Percentiles rank a stretch among this genome's conserved stretches.
Conservation (phyloP, 2,797 vertebrate species). For the Holocentrus rufus region DNA sequence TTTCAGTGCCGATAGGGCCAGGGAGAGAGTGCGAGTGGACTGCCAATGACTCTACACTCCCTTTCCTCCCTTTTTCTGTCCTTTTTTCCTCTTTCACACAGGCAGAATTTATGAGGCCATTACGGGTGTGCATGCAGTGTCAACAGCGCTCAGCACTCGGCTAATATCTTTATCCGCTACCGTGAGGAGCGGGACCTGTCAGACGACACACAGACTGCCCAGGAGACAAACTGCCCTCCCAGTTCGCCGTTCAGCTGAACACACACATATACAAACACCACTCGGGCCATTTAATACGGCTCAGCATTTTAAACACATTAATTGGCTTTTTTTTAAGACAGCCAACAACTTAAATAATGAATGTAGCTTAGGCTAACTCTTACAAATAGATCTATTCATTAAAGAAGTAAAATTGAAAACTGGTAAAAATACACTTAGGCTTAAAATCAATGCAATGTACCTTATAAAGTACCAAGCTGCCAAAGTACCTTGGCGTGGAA, state of each 20-base stretch:
- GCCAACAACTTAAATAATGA: slow-evolving; percentile 31
- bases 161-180: slow-evolving; percentile 76
- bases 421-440: slow-evolving; percentile 19
- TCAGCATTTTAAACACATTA: slow-evolving; percentile 52
- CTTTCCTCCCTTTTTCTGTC: slow-evolving; percentile 53
- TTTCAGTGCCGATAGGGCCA: slow-evolving; percentile 16
- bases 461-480: slow-evolving; percentile 9
- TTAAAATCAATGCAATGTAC: slow-evolving; percentile 13
- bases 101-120: slow-evolving; percentile 81
- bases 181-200: slow-evolving; percentile 50
- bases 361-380: slow-evolving; percentile 13
- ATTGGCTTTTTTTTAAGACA: slow-evolving; percentile 30
- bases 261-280: slow-evolving; percentile 35
- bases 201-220: slow-evolving; percentile 58
- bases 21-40: slow-evolving; percentile 56
- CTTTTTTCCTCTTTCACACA: slow-evolving; percentile 67
- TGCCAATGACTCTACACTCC: slow-evolving; percentile 63
- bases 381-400: slow-evolving; percentile 21
- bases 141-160: slow-evolving; percentile 70
- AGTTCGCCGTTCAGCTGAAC: slow-evolving; percentile 47
- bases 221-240: slow-evolving; percentile 64
- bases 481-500: slow-evolving; percentile 1
- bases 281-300: slow-evolving; percentile 42
- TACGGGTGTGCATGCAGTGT: slow-evolving; percentile 75
- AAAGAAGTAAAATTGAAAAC: slow-evolving; percentile 19